phyloP scores from a whole-genome alignment of 2,888 invertebrate genomes.

The Byasa hedistus region DNA sequence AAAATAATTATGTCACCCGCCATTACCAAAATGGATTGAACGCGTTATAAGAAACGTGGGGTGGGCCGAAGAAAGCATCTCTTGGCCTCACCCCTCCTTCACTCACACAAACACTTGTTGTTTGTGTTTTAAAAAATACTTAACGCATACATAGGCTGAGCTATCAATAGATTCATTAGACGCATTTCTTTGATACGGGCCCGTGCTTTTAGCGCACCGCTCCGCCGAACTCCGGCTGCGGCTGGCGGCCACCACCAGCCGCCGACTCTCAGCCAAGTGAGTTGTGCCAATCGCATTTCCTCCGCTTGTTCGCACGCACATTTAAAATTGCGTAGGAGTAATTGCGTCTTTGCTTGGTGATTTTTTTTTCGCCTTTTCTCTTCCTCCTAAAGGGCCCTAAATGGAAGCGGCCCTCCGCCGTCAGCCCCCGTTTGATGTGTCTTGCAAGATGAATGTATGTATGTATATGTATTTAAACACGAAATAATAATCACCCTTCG shows the following conservation, averaged over 20 bases:
- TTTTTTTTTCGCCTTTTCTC: conserved; percentile 54
- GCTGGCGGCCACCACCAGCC: conserved; percentile 27
- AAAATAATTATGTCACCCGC: neutral
- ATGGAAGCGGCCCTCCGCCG: conserved; percentile 45
- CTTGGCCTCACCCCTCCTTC: conserved; percentile 71
- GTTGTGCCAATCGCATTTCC: conserved; percentile 25
- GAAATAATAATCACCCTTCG: conserved; percentile 15
- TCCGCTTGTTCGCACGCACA: conserved; percentile 28
- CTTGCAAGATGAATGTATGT: conserved; percentile 51
- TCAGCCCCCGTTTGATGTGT: conserved; percentile 50
- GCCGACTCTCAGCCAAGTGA: conserved; percentile 45
- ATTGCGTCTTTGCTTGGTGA: conserved; percentile 72
- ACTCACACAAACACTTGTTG: conserved; percentile 53
- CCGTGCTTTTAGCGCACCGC: conserved; percentile 67
- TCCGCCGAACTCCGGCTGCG: conserved; percentile 44
- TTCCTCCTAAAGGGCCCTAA: conserved; percentile 48
- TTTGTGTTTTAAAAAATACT: conserved; percentile 67
- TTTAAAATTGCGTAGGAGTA: conserved; percentile 57
- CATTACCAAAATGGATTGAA: conserved; percentile 47
- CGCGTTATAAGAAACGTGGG: conserved; percentile 69
- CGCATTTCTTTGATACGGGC: conserved; percentile 75
- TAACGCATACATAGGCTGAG: conserved; percentile 56
- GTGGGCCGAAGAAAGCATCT: conserved; percentile 77
- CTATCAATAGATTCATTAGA: conserved; percentile 79
- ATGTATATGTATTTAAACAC: conserved; percentile 34